A percentile compares a stretch with the other conserved stretches of the same genome.
Evolutionary conservation across 2,888 invertebrate species (phyloP).

Genomic region (Epistrophe grossulariae): DNA sequence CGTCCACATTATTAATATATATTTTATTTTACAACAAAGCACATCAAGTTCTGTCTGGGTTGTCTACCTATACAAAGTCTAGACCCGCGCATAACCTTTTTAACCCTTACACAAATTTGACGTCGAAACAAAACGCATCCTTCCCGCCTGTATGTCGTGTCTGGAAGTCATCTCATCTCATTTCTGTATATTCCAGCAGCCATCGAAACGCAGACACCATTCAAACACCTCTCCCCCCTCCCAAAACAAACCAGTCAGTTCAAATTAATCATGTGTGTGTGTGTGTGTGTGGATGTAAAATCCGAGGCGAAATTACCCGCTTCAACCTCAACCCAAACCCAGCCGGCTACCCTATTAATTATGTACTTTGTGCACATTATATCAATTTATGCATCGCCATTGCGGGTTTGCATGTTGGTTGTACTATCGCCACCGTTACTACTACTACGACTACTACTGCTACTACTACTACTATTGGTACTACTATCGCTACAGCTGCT

Average conservation of each 20-base stretch:
- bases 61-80: constrained; percentile 43
- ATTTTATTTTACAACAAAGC: constrained; percentile 56
- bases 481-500: constrained; percentile 57
- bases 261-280: constrained; percentile 49
- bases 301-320: constrained; percentile 8
- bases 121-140: constrained; percentile 31
- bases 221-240: constrained; percentile 1
- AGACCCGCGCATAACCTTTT: constrained; percentile 50
- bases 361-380: constrained; percentile 73
- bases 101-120: constrained; percentile 41
- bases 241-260: constrained; percentile 1
- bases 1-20: constrained; percentile 41
- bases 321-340: not conserved
- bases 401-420: constrained; percentile 45
- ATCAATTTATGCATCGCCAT: constrained; percentile 63
- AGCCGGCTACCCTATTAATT: constrained; percentile 57
- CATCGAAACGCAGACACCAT: constrained; percentile 50
- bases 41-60: constrained; percentile 54
- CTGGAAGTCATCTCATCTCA: constrained; percentile 52
- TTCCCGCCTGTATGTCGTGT: constrained; percentile 25
- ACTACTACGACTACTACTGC: constrained; percentile 11
- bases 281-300: constrained; percentile 7
- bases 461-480: constrained; percentile 28
- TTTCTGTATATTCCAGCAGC: not conserved
- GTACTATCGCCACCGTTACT: constrained; percentile 28